Base-by-base conservation (phyloP, 1,140 invertebrate species). In the Heliconius hermathena region DNA sequence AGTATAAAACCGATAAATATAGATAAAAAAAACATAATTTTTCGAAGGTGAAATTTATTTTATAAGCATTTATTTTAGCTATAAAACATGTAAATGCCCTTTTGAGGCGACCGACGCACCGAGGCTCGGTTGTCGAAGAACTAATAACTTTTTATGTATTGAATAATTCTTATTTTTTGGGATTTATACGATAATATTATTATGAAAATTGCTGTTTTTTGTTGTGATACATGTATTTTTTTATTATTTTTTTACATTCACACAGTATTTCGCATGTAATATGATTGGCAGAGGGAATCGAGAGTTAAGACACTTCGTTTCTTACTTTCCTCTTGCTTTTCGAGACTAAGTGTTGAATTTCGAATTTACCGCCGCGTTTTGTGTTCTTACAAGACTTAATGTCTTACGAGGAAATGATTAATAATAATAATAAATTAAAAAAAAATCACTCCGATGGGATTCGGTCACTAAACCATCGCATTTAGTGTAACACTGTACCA, bases 1-100 rank as follows among this genome's bases (percentile, higher is more conserved):
- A 76, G 77, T 73, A 71, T 74, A 82, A 81, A 85, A 85, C 81
- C 79, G 81, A 90, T 89, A 90, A 88, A 88, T 87, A 90, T 84
- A 81, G 85, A 85, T 84, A 66, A 66, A 66, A 87, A 88, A 87
- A 82, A 83, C 72, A 74, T 52, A 73, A 60, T 80, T 76, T 36
- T 80, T 76, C 79, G 78, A 81, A 80, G 22, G 22, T 66, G 13
- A 66, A 66, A 66, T 66, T 66, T 66, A 66, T 66, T 66, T 66
- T 66, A 66, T 66, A 66, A 29, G 60, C 60, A 66, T 66, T 66
- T 22, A 66, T 66, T 26, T 29, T 22, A 29, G 26, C 60, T 66
- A 29, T 66, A 66, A 26, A 66, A 29, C 60, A 13, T 29, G 60
- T 66, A 66, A 66, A 66, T 29, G 60, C 60, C 60, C 60, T 66